A percentile compares a stretch with the other conserved stretches of the same genome.
These are phyloP conservation scores for Philonicus albiceps DNA, from an alignment of 2,888 invertebrate species.

Conservation along the genomic window DNA sequence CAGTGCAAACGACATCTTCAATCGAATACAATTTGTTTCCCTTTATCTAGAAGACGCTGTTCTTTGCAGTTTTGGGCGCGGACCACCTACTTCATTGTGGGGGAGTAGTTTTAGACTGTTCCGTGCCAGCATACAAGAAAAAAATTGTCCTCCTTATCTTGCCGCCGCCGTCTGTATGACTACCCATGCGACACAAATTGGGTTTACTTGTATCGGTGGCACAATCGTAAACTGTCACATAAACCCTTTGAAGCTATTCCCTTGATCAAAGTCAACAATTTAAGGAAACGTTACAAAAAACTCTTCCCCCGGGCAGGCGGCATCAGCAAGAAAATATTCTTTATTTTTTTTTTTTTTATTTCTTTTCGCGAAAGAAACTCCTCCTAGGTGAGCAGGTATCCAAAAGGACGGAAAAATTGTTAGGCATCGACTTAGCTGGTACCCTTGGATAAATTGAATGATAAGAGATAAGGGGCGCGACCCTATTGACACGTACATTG, in stretches of 20 bases:
- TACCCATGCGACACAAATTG: not conserved
- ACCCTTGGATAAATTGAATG: conserved; percentile 24
- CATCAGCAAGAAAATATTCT: not conserved
- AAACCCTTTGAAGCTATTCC: conserved; percentile 1
- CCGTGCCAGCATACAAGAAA: not conserved
- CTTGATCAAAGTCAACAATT: conserved; percentile 14
- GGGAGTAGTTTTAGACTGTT: not conserved
- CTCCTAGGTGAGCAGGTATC: not conserved
- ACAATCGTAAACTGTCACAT: not conserved
- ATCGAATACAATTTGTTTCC: conserved; percentile 7
- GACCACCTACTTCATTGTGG: not conserved
- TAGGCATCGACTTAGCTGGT: conserved; percentile 16
- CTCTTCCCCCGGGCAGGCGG: not conserved
- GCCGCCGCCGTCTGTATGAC: not conserved
- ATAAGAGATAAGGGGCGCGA: conserved; percentile 23
- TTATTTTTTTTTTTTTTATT: not conserved
- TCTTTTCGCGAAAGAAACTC: not conserved
- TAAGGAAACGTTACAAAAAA: not conserved
- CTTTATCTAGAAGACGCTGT: conserved; percentile 3
- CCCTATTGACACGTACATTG: conserved; percentile 15
- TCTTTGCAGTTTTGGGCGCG: not conserved
- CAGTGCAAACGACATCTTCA: conserved; percentile 8
- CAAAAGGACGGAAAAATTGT: not conserved
- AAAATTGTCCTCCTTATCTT: not conserved
- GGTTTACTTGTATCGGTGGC: not conserved